Evolutionary conservation across 2,113 vertebrate species (phyloP), one percentile per base, ranked within the genome.

Genomic region (Phalacrocorax carbo): DNA sequence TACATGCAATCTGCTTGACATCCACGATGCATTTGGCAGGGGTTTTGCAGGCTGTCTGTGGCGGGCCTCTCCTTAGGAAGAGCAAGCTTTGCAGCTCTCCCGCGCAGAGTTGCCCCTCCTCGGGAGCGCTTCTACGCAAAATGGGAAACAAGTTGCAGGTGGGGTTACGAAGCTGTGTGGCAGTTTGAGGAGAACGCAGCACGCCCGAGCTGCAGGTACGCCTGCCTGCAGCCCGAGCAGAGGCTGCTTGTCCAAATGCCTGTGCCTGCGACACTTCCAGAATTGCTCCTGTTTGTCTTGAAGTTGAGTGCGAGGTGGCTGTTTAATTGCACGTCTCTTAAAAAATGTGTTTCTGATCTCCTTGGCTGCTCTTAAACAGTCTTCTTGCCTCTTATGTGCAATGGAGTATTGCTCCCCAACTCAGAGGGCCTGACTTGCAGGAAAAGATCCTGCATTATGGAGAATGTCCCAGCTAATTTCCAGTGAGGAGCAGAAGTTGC

Each of bases 11-110:
- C 42, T 2, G 0, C 29, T 34, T 6, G 38, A 27, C 77, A 7
- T 17, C 11, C 1, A 11, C 5, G 1, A 7, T 4, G 14, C 64
- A 1, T 57, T 64, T 1, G 12, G 32, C 29, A 19, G 11, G 52
- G 16, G 7, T 60, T 65, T 48, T 58, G 19, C 51, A 13, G 15
- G 66, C 66, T 51, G 44, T 51, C 57, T 9, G 23, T 16, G 46
- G 15, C 44, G 66, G 22, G 20, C 13, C 11, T 52, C 20, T 27
- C 20, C 54, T 73, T 54, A 13, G 7, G 10, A 13, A 38, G 46
- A 10, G 20, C 46, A n/a, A 76, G 23, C 38, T 27, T 38, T 34
- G 54, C 34, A 22, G 25, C 52, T 51, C 38, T 20, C 30, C 25
- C 8, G 52, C 11, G 6, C 60, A 25, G 14, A 52, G 32, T 25